Percentiles rank a stretch among this genome's conserved stretches.
Conservation (phyloP, 2,113 vertebrate species). For the Irena cyanogastra region DNA sequence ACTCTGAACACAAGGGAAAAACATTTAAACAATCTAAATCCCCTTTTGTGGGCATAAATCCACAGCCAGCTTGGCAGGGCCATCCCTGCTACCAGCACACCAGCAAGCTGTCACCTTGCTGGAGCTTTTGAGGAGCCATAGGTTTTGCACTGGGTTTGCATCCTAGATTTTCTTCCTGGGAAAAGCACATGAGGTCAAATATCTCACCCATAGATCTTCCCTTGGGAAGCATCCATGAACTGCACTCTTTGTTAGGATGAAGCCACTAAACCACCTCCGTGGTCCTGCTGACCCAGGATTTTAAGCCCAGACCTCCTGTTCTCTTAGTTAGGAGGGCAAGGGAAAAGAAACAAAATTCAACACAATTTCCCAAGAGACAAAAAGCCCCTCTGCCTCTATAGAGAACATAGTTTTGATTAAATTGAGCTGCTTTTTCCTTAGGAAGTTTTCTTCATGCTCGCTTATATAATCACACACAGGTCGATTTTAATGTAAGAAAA, state of each 20-base stretch:
- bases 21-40: background rate
- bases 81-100: background rate
- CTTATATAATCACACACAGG: background rate
- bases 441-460: background rate
- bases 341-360: background rate
- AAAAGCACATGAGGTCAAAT: background rate
- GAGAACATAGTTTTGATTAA: background rate
- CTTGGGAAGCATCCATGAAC: background rate
- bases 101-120: background rate
- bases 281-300: background rate
- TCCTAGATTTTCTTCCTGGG: background rate
- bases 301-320: background rate
- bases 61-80: background rate
- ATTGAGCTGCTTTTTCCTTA: background rate
- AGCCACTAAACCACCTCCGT: accelerated
- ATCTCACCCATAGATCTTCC: background rate
- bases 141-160: background rate
- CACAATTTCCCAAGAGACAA: background rate
- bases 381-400: background rate
- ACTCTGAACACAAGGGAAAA: background rate
- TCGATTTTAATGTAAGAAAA: background rate
- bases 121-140: background rate
- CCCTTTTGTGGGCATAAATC: background rate
- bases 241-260: background rate
- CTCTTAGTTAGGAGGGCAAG: background rate